Conservation (phyloP, 2,888 invertebrate species). For the Octonoba sinensis region DNA sequence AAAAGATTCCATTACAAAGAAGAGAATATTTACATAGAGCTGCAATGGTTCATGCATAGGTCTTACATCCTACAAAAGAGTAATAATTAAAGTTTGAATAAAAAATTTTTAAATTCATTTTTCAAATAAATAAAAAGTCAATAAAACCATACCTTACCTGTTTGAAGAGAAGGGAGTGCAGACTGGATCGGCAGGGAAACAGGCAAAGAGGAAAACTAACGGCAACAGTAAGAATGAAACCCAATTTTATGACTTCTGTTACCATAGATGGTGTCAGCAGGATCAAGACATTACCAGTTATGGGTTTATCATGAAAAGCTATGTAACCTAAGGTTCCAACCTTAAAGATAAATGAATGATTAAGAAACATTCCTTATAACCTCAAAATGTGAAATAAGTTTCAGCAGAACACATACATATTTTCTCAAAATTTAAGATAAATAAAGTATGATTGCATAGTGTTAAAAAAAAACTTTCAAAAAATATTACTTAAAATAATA, state of each 20-base stretch:
- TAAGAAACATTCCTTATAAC: not conserved
- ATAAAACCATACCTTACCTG: constrained; percentile 75
- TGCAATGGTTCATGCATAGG: not conserved
- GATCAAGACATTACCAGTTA: constrained; percentile 88
- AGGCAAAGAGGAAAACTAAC: constrained; percentile 97
- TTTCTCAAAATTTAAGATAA: not conserved
- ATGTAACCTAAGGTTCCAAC: constrained; percentile 93
- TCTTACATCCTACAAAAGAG: not conserved
- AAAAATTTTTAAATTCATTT: constrained; percentile 24
- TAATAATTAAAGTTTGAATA: not conserved
- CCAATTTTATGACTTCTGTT: constrained; percentile 91
- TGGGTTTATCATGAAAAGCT: constrained; percentile 79
- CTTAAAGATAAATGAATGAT: constrained; percentile 17
- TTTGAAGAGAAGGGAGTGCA: constrained; percentile 89
- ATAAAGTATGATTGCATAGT: not conserved
- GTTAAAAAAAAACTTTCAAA: not conserved
- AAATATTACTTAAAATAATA: not conserved
- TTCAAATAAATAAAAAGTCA: not conserved
- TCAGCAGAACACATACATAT: not conserved
- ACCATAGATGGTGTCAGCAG: constrained; percentile 83
- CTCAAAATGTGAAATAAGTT: not conserved
- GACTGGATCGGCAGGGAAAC: constrained; percentile 93
- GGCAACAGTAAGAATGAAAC: constrained; percentile 93
- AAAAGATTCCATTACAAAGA: no score
- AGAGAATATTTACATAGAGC: no score